A percentile compares a stretch with the other conserved stretches of the same genome.
Evolutionary conservation across 2,888 invertebrate species (phyloP).

Genomic region (Argyra leucocephala): DNA sequence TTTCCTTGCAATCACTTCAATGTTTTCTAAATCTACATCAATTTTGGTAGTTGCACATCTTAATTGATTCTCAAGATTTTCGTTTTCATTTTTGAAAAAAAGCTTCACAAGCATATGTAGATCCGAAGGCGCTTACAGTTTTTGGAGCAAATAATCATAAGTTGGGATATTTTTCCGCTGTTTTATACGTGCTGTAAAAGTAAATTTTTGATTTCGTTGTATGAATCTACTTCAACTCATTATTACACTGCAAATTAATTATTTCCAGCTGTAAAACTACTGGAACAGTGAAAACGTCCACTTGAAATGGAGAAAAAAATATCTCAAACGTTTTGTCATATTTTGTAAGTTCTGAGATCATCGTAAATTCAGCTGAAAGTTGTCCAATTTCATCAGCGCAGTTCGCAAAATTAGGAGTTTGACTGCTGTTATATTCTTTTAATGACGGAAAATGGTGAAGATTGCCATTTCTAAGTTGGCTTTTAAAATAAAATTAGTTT

Average conservation of each 20-base stretch:
- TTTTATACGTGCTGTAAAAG: constrained; percentile 11
- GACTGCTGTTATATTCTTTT: background rate
- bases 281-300: constrained; percentile 10
- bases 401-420: background rate
- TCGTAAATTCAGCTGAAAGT: constrained; percentile 13
- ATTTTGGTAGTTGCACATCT: constrained; percentile 12
- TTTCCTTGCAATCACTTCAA: too few relatives aligned
- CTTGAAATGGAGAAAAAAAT: constrained; percentile 8
- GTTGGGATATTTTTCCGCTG: constrained; percentile 12
- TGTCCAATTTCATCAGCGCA: constrained; percentile 10
- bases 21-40: background rate
- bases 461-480: background rate
- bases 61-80: constrained; percentile 10
- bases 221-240: background rate
- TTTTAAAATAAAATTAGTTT: background rate
- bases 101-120: constrained; percentile 12
- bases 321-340: constrained; percentile 12
- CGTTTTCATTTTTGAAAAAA: constrained; percentile 12
- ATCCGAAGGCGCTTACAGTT: constrained; percentile 10
- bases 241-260: constrained; percentile 13
- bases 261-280: constrained; percentile 12
- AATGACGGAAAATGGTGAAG: background rate
- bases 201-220: constrained; percentile 11
- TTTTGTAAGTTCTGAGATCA: constrained; percentile 7
- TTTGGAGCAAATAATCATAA: constrained; percentile 14